Evolutionary conservation across 2,797 vertebrate species (phyloP).

Genomic region (Oreochromis grahami): DNA sequence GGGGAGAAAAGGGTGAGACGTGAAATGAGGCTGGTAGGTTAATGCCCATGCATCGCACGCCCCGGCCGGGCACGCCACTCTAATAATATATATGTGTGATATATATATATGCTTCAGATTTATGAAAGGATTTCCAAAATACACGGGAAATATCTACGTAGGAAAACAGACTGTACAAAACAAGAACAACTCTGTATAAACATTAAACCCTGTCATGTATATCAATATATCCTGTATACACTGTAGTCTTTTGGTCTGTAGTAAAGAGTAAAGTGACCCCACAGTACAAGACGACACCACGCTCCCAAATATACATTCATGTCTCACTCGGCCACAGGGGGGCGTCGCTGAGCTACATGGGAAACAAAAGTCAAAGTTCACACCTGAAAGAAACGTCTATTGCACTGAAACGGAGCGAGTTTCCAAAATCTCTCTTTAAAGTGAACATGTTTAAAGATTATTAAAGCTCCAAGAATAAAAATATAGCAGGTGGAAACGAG

Average conservation of each 20-base stretch:
- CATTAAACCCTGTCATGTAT: conserved; percentile 84
- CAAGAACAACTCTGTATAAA: conserved; percentile 86
- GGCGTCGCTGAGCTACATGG: conserved; percentile 6
- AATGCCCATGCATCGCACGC: conserved; percentile 25
- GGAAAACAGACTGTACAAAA: conserved; percentile 88
- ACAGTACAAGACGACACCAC: conserved; percentile 79
- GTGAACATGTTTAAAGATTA: not conserved
- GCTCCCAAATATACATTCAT: conserved; percentile 82
- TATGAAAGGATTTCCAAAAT: conserved; percentile 65
- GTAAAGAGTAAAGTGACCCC: conserved; percentile 76
- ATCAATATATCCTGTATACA: conserved; percentile 65
- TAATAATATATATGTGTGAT: not conserved
- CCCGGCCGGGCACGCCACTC: not conserved
- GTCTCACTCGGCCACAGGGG: conserved; percentile 53
- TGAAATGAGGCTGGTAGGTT: not conserved
- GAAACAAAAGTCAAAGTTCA: not conserved
- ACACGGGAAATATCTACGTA: conserved; percentile 74
- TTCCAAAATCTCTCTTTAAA: not conserved
- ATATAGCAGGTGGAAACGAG: not conserved
- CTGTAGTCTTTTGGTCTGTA: conserved; percentile 81
- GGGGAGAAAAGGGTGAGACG: not conserved
- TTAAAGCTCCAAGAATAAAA: not conserved
- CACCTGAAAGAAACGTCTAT: not conserved
- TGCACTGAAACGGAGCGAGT: not conserved
- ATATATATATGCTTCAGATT: not conserved